phyloP scores from a whole-genome alignment of 2,113 vertebrate species.

The Mesembrinibis cayennensis region DNA sequence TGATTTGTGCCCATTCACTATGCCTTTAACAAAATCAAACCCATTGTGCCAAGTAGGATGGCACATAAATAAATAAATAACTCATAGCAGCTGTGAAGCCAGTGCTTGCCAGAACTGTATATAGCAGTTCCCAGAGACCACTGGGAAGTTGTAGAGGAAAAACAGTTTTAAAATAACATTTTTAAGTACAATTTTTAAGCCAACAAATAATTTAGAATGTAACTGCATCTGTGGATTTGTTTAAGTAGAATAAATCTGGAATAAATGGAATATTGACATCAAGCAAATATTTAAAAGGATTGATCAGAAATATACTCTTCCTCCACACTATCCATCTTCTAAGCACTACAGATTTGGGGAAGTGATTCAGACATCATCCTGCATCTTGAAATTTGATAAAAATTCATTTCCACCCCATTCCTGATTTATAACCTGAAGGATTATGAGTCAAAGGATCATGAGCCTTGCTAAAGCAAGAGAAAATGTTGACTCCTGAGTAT shows the following conservation, averaged over 20 bases:
- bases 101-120: conserved; percentile 18
- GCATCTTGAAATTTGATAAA: background rate
- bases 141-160: background rate
- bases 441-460: background rate
- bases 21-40: conserved; percentile 33
- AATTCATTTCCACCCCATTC: background rate
- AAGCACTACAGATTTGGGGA: background rate
- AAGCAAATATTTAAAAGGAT: background rate
- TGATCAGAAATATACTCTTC: background rate
- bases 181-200: background rate
- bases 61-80: conserved; percentile 27
- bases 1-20: background rate
- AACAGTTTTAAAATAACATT: conserved; percentile 23
- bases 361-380: background rate
- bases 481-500: background rate
- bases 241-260: background rate
- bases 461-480: background rate
- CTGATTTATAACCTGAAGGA: background rate
- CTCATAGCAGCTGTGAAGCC: conserved; percentile 15
- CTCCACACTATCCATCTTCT: background rate
- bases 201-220: background rate
- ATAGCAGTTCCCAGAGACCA: background rate
- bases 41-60: conserved; percentile 1
- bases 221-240: background rate
- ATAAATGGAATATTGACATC: background rate